A percentile compares a stretch with the other conserved stretches of the same genome.
Evolutionary conservation across 2,888 invertebrate species (phyloP).

Genomic region (Pyrgus malvae): DNA sequence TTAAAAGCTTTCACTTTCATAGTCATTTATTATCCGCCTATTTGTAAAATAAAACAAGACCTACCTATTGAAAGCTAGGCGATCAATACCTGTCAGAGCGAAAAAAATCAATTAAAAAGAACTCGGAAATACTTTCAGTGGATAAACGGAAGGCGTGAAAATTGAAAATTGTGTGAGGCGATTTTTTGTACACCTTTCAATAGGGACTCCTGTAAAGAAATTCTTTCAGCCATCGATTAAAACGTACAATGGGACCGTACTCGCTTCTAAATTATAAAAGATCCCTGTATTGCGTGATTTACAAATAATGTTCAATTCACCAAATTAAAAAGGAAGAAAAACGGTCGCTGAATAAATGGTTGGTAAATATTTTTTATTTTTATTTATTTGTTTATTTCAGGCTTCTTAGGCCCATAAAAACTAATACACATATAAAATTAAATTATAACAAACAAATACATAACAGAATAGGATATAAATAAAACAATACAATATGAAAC

Average conservation of each 20-base stretch:
- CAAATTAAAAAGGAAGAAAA: slow-evolving; percentile 2
- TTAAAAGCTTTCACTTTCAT: slow-evolving; percentile 62
- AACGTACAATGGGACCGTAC: slow-evolving; percentile 41
- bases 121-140: slow-evolving; percentile 59
- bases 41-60: slow-evolving; percentile 66
- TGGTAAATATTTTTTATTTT: neutral
- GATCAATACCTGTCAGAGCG: slow-evolving; percentile 74
- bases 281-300: slow-evolving; percentile 9
- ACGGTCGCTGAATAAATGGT: neutral
- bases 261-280: slow-evolving; percentile 18
- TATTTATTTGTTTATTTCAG: no score
- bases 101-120: slow-evolving; percentile 71
- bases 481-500: no score
- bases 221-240: slow-evolving; percentile 51
- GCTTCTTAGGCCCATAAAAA: no score
- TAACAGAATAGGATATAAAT: no score
- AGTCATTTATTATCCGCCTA: slow-evolving; percentile 70
- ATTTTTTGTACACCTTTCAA: slow-evolving; percentile 55
- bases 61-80: slow-evolving; percentile 61
- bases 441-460: no score
- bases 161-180: slow-evolving; percentile 69
- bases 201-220: slow-evolving; percentile 59
- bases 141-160: slow-evolving; percentile 67
- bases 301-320: neutral
- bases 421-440: no score